These are phyloP conservation scores for Philhelius pedissequus DNA, from an alignment of 2,888 invertebrate genomes.

Conservation along the genomic window DNA sequence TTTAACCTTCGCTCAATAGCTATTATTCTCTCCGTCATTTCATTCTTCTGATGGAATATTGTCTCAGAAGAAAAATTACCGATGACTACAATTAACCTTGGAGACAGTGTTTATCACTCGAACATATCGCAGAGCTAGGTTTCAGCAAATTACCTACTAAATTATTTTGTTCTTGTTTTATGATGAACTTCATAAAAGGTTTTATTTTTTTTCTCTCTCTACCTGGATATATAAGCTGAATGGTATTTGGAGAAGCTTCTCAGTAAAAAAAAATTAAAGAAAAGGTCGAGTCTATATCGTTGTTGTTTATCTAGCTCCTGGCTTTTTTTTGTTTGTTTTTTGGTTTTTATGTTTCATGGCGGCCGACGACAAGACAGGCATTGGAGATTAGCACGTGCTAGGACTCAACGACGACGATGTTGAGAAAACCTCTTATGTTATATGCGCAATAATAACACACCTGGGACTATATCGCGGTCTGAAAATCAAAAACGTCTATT, in stretches of 20 bases:
- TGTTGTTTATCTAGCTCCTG: constrained; percentile 25
- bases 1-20: constrained; percentile 19
- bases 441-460: constrained; percentile 22
- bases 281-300: constrained; percentile 36
- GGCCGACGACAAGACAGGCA: constrained; percentile 53
- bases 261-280: background rate
- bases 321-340: constrained; percentile 1
- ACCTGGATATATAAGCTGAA: constrained; percentile 21
- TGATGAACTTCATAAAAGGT: constrained; percentile 6
- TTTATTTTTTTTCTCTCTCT: background rate
- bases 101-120: constrained; percentile 36
- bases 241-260: background rate
- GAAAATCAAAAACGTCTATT: constrained; percentile 54
- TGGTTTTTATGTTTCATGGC: constrained; percentile 12
- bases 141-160: constrained; percentile 51
- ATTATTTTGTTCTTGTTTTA: constrained; percentile 7
- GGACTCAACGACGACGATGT: no score
- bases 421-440: constrained; percentile 6
- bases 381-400: constrained; percentile 62
- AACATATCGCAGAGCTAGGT: constrained; percentile 35
- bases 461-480: constrained; percentile 41
- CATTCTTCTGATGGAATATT: background rate
- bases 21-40: background rate
- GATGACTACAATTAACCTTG: constrained; percentile 49
- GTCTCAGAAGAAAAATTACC: constrained; percentile 1